Conservation (phyloP, 1,140 invertebrate species). For the Papilio xuthus region DNA sequence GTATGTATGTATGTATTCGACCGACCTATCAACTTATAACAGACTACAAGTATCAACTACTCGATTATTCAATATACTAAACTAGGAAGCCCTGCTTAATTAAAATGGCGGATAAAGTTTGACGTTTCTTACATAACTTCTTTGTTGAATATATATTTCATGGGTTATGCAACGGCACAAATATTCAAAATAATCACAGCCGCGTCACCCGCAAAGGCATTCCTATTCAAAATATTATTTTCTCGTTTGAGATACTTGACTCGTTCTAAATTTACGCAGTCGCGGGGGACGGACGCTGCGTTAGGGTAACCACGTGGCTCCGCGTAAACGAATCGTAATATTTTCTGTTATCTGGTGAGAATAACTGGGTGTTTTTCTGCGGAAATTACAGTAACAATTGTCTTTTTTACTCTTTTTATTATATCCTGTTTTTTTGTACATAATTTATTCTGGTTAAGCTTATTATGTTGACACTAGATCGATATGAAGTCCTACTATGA, state of each 20-base stretch:
- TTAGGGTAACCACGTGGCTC: conserved; percentile 41
- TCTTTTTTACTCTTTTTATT: not conserved
- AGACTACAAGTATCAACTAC: not conserved
- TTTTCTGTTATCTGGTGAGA: not conserved
- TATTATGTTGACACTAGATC: not conserved
- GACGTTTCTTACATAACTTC: not conserved
- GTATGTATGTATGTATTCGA: not conserved
- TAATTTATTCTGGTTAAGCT: not conserved
- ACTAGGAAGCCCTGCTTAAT: not conserved
- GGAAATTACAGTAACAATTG: too few species aligned
- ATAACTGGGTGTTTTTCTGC: too few species aligned
- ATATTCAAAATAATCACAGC: conserved; percentile 61
- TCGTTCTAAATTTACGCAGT: conserved; percentile 75
- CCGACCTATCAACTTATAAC: not conserved
- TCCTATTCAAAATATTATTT: conserved; percentile 69
- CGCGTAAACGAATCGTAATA: not conserved
- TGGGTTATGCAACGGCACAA: conserved; percentile 8
- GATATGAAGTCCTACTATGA: not conserved
- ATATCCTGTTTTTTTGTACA: not conserved
- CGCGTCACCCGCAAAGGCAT: conserved; percentile 77
- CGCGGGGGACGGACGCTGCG: conserved; percentile 67
- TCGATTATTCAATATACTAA: not conserved
- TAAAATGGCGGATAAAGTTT: not conserved
- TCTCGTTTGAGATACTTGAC: conserved; percentile 58
- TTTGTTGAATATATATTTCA: not conserved